Evolutionary conservation across 2,113 vertebrate genomes (phyloP).

Genomic region (Ahaetulla prasina): DNA sequence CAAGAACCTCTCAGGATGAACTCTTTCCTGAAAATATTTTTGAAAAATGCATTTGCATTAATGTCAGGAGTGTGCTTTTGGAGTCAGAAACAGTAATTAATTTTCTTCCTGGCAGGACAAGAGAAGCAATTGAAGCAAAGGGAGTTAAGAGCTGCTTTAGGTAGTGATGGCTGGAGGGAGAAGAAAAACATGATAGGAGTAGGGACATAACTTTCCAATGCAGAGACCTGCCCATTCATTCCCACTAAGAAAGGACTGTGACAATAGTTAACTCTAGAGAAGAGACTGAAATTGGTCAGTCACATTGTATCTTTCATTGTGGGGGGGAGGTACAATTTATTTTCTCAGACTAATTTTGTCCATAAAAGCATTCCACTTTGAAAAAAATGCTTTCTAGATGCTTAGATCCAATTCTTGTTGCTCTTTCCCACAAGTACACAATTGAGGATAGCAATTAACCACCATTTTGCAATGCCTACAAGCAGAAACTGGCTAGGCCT

Average conservation of each 20-base stretch:
- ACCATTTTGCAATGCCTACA: neutral
- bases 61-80: neutral
- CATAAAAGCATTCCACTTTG: neutral
- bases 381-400: neutral
- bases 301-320: neutral
- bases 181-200: neutral
- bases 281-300: neutral
- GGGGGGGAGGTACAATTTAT: neutral
- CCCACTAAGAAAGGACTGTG: neutral
- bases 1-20: neutral
- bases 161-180: neutral
- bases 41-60: neutral
- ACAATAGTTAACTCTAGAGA: neutral
- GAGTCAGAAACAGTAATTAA: neutral
- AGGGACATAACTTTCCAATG: neutral
- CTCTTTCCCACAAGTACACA: neutral
- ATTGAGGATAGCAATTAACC: neutral
- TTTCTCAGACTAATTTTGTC: neutral
- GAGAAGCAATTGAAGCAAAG: neutral
- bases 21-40: neutral
- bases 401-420: neutral
- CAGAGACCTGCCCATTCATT: neutral
- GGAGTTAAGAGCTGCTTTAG: neutral
- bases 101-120: neutral
- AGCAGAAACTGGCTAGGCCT: neutral